Evolutionary conservation across 1,140 invertebrate genomes (phyloP), one percentile per base, ranked within the genome.

Genomic region (Drosophila nebulosa): DNA sequence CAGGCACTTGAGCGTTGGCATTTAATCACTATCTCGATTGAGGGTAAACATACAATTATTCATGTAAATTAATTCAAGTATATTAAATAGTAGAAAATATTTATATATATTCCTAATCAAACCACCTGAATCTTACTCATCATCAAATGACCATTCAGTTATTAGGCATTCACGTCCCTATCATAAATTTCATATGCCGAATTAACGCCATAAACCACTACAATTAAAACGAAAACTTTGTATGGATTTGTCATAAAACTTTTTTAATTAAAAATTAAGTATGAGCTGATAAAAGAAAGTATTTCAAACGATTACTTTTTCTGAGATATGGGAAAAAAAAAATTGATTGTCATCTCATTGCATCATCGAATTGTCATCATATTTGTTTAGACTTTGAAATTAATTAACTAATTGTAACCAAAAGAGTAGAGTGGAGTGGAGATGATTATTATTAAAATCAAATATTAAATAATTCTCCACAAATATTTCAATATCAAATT

Each of bases 391-490:
- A 32, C 3, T 12, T 32, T 32, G 30, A 32, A 32, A 32, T n/a
- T 10, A 32, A 32, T 32, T 32, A 32, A 32, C 30, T 32, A 32
- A 32, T 32, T 32, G 30, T 32, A 10, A 3, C 27, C 0, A 32
- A 12, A 32, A 12, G 12, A 32, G 2, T 24, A 32, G 10, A 32
- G 30, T 4, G 12, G 3, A 30, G 27, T n/a, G 24, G 24, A 2
- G 12, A 64, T 24, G 51, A 57, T 70, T 77, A 42, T 46, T 56
- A 62, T 67, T 4, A 27, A 57, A 78, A 58, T 26, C 18, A 57
- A 69, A 74, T 64, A 53, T 63, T 66, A 57, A 69, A 74, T 64
- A 53, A 60, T 66, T 74, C 21, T 18, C 10, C 2, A 56, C 36
- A 1, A 36, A 70, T 42, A 60, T 30, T 53, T 36, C 51, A 50